These are phyloP conservation scores for Elgaria multicarinata DNA, from an alignment of 2,113 vertebrate species.

Conservation along the genomic window DNA sequence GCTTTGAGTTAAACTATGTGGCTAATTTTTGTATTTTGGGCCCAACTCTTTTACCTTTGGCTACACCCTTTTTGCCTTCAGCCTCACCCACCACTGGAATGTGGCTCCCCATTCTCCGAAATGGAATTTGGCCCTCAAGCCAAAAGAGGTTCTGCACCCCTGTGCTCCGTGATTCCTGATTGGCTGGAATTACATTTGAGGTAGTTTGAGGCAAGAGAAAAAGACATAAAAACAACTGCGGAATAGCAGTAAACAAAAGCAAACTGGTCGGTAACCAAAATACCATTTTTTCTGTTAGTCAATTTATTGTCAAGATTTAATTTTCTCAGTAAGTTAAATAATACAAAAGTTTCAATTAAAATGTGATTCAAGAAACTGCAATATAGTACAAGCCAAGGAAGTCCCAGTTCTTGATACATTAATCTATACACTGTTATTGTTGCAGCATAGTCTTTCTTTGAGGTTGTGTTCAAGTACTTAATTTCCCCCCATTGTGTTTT, in stretches of 20 bases:
- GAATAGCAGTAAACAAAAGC: background rate
- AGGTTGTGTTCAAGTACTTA: too few relatives aligned
- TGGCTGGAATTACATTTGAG: background rate
- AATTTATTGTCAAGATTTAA: background rate
- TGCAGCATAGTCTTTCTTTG: background rate
- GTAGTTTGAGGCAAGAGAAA: background rate
- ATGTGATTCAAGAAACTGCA: background rate
- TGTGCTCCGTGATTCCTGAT: too few relatives aligned
- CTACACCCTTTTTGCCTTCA: too few relatives aligned
- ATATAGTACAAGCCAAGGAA: background rate
- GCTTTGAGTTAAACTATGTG: too few relatives aligned
- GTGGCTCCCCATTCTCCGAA: too few relatives aligned
- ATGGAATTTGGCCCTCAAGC: too few relatives aligned
- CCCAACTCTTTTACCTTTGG: too few relatives aligned
- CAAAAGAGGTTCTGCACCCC: too few relatives aligned
- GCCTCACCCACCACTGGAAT: background rate
- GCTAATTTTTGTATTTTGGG: too few relatives aligned
- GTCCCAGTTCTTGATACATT: background rate
- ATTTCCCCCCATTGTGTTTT: background rate
- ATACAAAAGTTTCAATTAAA: background rate
- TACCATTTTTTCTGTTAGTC: background rate
- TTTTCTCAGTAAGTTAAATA: background rate
- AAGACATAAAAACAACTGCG: background rate
- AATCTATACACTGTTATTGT: background rate
- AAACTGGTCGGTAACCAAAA: background rate